Evolutionary conservation across 2,888 invertebrate genomes (phyloP).

Genomic region (Temnothorax unifasciatus): DNA sequence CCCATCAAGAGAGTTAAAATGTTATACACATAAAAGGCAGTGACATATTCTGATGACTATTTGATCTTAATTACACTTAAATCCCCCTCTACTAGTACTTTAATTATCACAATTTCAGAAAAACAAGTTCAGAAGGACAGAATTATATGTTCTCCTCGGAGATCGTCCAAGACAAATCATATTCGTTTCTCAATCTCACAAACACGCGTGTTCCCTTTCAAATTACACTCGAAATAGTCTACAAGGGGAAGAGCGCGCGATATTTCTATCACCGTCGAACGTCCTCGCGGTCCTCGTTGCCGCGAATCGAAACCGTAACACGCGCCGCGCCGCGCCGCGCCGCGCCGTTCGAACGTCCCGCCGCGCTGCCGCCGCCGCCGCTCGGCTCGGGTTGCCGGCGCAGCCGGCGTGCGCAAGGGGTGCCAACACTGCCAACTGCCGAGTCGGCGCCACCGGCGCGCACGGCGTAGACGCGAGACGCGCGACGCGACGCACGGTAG

Average conservation of each 20-base stretch:
- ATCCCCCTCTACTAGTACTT: background rate
- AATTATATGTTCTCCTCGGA: background rate
- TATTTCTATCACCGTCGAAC: background rate
- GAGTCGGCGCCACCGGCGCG: slow-evolving; percentile 16
- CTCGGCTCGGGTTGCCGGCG: background rate
- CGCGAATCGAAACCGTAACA: background rate
- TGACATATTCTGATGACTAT: background rate
- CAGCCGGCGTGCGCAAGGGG: background rate
- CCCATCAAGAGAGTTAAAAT: background rate
- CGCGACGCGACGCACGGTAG: slow-evolving; percentile 72
- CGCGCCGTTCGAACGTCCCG: slow-evolving; percentile 33
- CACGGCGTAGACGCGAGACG: slow-evolving; percentile 55
- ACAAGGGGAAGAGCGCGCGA: background rate
- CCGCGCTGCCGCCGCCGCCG: too few species aligned
- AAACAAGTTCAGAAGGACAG: background rate
- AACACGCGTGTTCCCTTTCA: background rate
- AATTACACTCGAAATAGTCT: background rate
- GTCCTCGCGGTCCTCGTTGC: background rate
- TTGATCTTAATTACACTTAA: background rate
- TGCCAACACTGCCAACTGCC: too few species aligned
- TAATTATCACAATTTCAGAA: too few species aligned
- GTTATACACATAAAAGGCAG: background rate
- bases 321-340: too few species aligned
- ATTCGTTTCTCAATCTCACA: background rate
- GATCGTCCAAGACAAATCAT: background rate